phyloP scores from a whole-genome alignment of 2,113 vertebrate genomes.

The Seriola dumerili region DNA sequence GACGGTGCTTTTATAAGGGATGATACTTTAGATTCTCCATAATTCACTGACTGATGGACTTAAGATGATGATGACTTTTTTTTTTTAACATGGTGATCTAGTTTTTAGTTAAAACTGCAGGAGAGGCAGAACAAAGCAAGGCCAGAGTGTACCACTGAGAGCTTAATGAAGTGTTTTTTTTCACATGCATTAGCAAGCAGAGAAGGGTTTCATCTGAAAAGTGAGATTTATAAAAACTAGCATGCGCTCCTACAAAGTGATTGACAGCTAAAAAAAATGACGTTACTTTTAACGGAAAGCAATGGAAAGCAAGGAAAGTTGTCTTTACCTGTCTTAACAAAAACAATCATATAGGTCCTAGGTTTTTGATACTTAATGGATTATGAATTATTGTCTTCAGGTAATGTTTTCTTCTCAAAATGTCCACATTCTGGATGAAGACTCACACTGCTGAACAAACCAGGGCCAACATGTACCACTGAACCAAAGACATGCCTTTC shows the following conservation, averaged over 20 bases:
- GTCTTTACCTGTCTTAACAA: background rate
- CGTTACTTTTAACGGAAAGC: background rate
- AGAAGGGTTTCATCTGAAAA: conserved; percentile 5
- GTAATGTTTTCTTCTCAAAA: conserved; percentile 2
- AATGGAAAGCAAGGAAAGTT: background rate
- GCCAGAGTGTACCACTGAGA: conserved; percentile 31
- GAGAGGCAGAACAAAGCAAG: conserved; percentile 35
- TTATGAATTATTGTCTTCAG: conserved; percentile 11
- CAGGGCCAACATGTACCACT: conserved; percentile 6
- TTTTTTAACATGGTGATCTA: background rate
- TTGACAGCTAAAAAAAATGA: conserved; percentile 20
- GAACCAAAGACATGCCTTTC: conserved; percentile 33
- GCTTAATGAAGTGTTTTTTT: conserved; percentile 49
- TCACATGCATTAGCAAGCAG: conserved; percentile 20
- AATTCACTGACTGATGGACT: background rate
- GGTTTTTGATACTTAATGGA: background rate
- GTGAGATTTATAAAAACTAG: conserved; percentile 12
- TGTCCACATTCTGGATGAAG: conserved; percentile 18
- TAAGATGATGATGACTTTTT: background rate
- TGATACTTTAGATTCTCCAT: background rate
- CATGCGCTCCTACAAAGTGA: conserved; percentile 10
- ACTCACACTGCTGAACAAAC: background rate
- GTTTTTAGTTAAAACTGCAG: conserved; percentile 23
- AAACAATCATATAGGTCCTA: background rate
- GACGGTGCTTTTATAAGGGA: background rate